These are phyloP conservation scores for Erannis defoliaria DNA, from an alignment of 2,888 invertebrate species.

Conservation along the genomic window DNA sequence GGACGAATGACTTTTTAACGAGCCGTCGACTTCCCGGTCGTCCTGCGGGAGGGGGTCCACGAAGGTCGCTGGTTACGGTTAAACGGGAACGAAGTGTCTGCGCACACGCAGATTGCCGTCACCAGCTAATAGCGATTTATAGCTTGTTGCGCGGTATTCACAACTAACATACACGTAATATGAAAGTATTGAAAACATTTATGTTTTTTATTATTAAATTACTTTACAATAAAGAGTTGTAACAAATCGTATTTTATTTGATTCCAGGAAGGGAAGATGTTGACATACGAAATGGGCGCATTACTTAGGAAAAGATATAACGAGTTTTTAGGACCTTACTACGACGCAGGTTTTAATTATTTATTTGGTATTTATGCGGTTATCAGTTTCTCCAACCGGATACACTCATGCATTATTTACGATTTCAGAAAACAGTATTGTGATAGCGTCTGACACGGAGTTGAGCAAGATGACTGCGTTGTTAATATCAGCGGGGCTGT, in stretches of 20 bases:
- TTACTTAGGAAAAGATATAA: slow-evolving; percentile 84
- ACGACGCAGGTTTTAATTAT: slow-evolving; percentile 65
- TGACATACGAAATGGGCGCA: slow-evolving; percentile 85
- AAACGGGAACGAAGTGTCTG: slow-evolving; percentile 75
- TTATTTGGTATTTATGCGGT: background rate
- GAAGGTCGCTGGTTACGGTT: slow-evolving; percentile 70
- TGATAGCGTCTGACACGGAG: slow-evolving; percentile 90
- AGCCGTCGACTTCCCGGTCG: slow-evolving; percentile 71
- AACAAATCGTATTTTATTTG: slow-evolving; percentile 24
- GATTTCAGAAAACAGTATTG: slow-evolving; percentile 68
- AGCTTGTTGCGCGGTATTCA: slow-evolving; percentile 59
- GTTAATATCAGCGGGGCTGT: slow-evolving; percentile 90
- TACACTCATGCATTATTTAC: background rate
- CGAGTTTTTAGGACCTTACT: slow-evolving; percentile 80
- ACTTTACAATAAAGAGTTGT: background rate
- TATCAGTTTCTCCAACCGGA: background rate
- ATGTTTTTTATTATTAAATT: background rate
- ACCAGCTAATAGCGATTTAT: slow-evolving; percentile 82
- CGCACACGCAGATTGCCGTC: slow-evolving; percentile 68
- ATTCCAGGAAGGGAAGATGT: slow-evolving; percentile 84
- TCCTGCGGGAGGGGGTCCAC: slow-evolving; percentile 64
- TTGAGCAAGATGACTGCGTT: slow-evolving; percentile 92
- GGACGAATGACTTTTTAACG: slow-evolving; percentile 70
- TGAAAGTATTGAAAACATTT: slow-evolving; percentile 47
- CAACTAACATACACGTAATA: slow-evolving; percentile 41